A percentile compares a stretch with the other conserved stretches of the same genome.
phyloP scores from a whole-genome alignment of 2,113 vertebrate genomes.

The Percopsis transmontana region DNA sequence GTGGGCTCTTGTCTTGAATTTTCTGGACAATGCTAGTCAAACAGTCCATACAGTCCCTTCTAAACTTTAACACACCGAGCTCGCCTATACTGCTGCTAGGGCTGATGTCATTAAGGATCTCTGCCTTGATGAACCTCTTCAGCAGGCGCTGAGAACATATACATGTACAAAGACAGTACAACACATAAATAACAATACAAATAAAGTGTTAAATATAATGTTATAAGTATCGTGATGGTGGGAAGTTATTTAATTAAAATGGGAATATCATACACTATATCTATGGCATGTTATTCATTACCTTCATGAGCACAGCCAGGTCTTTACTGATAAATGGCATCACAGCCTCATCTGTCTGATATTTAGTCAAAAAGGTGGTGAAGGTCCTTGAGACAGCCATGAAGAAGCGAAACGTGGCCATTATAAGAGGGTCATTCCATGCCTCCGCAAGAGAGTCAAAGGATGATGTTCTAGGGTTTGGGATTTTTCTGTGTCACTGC shows the following conservation, averaged over 20 bases:
- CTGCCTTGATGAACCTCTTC: slow-evolving; percentile 15
- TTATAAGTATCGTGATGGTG: background rate
- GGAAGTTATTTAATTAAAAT: slow-evolving; percentile 3
- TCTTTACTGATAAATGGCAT: slow-evolving; percentile 21
- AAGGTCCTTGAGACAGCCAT: slow-evolving; percentile 14
- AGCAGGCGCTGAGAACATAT: slow-evolving; percentile 14
- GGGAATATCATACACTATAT: slow-evolving; percentile 1
- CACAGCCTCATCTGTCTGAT: slow-evolving; percentile 21
- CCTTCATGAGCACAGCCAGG: slow-evolving; percentile 16
- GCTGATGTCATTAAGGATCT: slow-evolving; percentile 6
- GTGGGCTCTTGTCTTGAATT: slow-evolving; percentile 19
- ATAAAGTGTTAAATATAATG: background rate
- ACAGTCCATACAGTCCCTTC: slow-evolving; percentile 13
- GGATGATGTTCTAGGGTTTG: background rate
- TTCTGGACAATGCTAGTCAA: slow-evolving; percentile 11
- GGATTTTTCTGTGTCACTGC: background rate
- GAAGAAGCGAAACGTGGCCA: slow-evolving; percentile 15
- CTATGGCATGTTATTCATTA: slow-evolving; percentile 18
- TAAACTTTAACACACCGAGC: slow-evolving; percentile 19
- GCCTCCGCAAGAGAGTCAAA: background rate
- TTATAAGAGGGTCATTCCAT: background rate
- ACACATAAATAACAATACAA: background rate
- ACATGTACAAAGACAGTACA: background rate
- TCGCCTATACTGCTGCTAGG: slow-evolving; percentile 17
- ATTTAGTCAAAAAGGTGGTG: slow-evolving; percentile 17